Evolutionary conservation across 2,113 vertebrate species (phyloP).

Genomic region (Pimephales promelas): DNA sequence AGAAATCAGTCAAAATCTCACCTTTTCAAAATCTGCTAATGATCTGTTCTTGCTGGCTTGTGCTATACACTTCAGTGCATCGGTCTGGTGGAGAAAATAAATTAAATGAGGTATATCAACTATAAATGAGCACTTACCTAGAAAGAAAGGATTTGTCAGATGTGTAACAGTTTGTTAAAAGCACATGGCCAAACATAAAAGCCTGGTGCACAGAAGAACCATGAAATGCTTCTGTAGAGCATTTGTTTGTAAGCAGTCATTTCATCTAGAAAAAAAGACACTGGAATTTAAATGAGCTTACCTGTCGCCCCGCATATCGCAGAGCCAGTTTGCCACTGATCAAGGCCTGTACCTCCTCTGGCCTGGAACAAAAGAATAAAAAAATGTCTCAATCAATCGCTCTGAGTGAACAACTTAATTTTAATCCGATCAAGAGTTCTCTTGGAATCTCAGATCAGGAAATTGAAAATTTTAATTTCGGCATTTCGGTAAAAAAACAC

Average conservation of each 20-base stretch:
- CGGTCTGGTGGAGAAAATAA: slow-evolving; percentile 79
- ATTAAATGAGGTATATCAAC: neutral
- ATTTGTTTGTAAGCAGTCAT: neutral
- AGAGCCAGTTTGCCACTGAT: slow-evolving; percentile 96
- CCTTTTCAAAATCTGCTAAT: slow-evolving; percentile 98
- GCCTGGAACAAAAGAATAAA: slow-evolving; percentile 71
- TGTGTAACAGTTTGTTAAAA: neutral
- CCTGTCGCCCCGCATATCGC: slow-evolving; percentile 93
- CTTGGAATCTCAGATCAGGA: too few relatives aligned
- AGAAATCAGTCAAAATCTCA: slow-evolving; percentile 66
- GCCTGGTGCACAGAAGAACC: neutral
- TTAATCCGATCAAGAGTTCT: too few relatives aligned
- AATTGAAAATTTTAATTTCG: too few relatives aligned
- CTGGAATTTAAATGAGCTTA: slow-evolving; percentile 57
- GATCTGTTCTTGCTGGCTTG: slow-evolving; percentile 99
- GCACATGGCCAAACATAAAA: neutral
- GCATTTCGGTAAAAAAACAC: too few relatives aligned
- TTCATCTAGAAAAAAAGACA: neutral
- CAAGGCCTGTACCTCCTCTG: slow-evolving; percentile 94
- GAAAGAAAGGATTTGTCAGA: neutral
- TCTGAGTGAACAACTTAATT: neutral
- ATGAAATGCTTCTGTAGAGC: neutral
- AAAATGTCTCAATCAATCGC: too few relatives aligned
- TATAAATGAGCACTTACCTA: neutral
- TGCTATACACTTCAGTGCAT: slow-evolving; percentile 95